Percentiles rank a stretch among this genome's conserved stretches.
Conservation (phyloP, 2,113 vertebrate species). For the Chamaetylas fuelleborni region DNA sequence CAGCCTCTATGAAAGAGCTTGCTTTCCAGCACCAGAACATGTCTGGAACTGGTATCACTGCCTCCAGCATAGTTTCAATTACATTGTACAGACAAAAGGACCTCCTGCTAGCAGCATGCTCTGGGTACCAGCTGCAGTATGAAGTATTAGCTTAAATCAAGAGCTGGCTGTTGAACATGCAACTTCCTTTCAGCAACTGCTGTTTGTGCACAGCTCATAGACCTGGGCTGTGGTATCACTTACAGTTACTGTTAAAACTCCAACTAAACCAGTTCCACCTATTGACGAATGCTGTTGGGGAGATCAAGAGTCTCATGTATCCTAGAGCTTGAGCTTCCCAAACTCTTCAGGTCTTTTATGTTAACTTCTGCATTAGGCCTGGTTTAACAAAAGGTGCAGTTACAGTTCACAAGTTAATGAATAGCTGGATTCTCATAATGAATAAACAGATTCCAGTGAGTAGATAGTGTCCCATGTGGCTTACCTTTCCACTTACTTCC, state of each 20-base stretch:
- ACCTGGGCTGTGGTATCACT: not conserved
- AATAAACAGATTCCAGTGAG: not conserved
- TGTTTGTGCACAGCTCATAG: not conserved
- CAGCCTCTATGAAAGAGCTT: not conserved
- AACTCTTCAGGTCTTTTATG: not conserved
- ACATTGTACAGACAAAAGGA: not conserved
- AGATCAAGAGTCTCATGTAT: not conserved
- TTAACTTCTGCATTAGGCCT: not conserved
- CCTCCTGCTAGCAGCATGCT: not conserved
- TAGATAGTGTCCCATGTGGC: rapidly evolving
- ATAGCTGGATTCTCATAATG: not conserved
- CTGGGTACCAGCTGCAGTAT: not conserved
- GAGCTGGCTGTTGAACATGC: not conserved
- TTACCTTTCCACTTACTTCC: not conserved
- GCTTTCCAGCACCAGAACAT: not conserved
- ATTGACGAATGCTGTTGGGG: not conserved
- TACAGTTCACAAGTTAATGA: not conserved
- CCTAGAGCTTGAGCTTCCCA: not conserved
- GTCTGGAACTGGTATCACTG: not conserved
- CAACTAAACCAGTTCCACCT: not conserved
- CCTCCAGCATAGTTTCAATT: not conserved
- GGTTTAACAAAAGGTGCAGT: not conserved
- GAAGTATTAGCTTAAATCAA: not conserved
- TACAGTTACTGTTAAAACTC: not conserved
- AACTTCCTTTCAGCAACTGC: not conserved